Base-by-base conservation (phyloP, 2,888 invertebrate genomes). In the Drosophila planitibia region DNA sequence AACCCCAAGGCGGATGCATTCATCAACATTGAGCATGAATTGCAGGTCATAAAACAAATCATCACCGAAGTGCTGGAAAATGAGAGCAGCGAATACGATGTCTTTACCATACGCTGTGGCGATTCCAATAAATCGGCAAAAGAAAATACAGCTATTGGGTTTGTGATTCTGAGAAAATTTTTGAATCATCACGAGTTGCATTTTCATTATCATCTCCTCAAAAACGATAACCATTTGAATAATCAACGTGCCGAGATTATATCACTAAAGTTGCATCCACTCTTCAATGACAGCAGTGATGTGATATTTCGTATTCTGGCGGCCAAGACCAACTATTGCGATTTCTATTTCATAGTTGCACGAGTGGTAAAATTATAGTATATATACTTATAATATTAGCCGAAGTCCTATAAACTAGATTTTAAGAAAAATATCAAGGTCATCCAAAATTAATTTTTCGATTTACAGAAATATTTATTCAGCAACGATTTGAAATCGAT, bases 51-150 rank as follows among this genome's bases (percentile, higher is more conserved):
- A 4, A 63, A 65, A 4, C 53, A 73, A 0, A 83, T 89, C 1
- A 80, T 92, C 39, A 14, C 52, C 0, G 87, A 92, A 47, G 90
- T 86, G 0, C 70, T 93, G 35, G 22, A 68, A 0, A 84, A 91
- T 39, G 73, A 70, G 0, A 52, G 52, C 9, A 87, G 81, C 4
- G 63, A 75, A 6, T 92, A 74, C 39, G 60, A 80, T 28, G 71
- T 91, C 4, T 77, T 89, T 4, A 89, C 90, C 32, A 91, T 93
- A 44, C 89, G 92, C 10, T 91, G 91, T 57, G 92, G 92, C 0
- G 74, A 91, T 39, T 86, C 91, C 0, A 67, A 75, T 4, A 81
- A 72, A n/a, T 51, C 85, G 1, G 76, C 71, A 6, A 67, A 72
- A 1, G 62, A 79, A 0, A 91, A 91, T 37, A 83, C 80, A 1